Conservation (phyloP, 2,888 invertebrate species). For the Cyclophora punctaria region DNA sequence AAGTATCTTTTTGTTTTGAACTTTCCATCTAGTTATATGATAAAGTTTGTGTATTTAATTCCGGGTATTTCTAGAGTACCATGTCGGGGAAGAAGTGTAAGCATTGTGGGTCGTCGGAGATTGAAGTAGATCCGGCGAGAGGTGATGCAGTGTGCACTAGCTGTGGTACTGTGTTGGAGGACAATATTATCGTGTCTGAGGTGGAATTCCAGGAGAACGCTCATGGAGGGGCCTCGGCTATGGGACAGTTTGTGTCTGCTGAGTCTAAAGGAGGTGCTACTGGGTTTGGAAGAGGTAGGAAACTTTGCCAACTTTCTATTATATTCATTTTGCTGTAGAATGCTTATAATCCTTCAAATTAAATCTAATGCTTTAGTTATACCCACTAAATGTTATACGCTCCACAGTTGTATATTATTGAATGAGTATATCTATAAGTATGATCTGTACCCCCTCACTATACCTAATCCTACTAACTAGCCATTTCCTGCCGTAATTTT, state of each 20-base stretch:
- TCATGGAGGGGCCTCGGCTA: slow-evolving; percentile 88
- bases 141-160: slow-evolving; percentile 97
- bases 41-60: no score
- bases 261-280: slow-evolving; percentile 91
- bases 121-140: slow-evolving; percentile 94
- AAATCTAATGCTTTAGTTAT: no score
- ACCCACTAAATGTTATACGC: no score
- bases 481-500: no score
- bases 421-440: no score
- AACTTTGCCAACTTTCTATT: not conserved
- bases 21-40: no score
- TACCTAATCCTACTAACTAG: no score
- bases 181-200: slow-evolving; percentile 96
- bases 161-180: slow-evolving; percentile 97
- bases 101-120: slow-evolving; percentile 91
- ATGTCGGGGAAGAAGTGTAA: slow-evolving; percentile 85
- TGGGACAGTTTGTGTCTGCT: slow-evolving; percentile 94
- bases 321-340: no score
- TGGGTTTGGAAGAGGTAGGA: slow-evolving; percentile 82
- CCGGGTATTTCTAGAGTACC: not conserved
- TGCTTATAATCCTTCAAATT: no score
- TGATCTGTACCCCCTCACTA: no score
- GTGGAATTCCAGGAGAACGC: slow-evolving; percentile 96
- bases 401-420: no score
- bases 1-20: no score